Conservation (phyloP, 2,888 invertebrate species). For the Bhutanitis thaidina region DNA sequence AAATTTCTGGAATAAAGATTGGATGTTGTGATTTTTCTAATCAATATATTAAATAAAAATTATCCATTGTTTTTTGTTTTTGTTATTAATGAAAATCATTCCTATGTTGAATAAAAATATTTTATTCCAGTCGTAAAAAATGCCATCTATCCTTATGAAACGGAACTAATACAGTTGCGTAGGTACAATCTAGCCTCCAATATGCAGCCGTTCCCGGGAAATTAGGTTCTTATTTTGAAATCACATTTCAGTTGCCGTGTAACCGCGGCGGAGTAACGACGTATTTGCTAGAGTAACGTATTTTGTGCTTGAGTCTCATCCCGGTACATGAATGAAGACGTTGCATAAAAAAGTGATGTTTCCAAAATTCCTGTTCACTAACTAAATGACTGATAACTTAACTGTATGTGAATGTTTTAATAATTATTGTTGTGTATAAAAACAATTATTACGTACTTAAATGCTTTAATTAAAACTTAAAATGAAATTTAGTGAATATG, state of each 20-base stretch:
- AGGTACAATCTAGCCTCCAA: slow-evolving; percentile 41
- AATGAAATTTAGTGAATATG: background rate
- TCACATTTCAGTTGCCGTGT: slow-evolving; percentile 51
- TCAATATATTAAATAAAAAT: too few relatives aligned
- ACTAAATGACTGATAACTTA: too few relatives aligned
- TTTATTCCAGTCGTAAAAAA: slow-evolving; percentile 14
- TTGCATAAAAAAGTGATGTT: too few relatives aligned
- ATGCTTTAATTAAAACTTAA: background rate
- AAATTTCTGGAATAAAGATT: too few relatives aligned
- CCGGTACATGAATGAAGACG: slow-evolving; percentile 7
- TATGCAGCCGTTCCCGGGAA: slow-evolving; percentile 46
- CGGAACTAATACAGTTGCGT: slow-evolving; percentile 35
- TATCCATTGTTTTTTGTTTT: too few relatives aligned
- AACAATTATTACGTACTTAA: too few relatives aligned
- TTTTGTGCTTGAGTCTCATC: slow-evolving; percentile 1
- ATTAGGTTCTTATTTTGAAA: slow-evolving; percentile 60
- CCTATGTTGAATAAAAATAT: too few relatives aligned
- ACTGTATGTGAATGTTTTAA: too few relatives aligned
- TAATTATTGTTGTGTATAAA: too few relatives aligned
- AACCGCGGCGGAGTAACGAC: slow-evolving; percentile 33
- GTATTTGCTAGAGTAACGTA: slow-evolving; percentile 23
- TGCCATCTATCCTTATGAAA: slow-evolving; percentile 33
- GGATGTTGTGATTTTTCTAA: too few relatives aligned
- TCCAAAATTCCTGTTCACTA: too few relatives aligned
- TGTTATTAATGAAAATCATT: too few relatives aligned